phyloP scores from a whole-genome alignment of 2,113 vertebrate species.

The Perca fluviatilis region DNA sequence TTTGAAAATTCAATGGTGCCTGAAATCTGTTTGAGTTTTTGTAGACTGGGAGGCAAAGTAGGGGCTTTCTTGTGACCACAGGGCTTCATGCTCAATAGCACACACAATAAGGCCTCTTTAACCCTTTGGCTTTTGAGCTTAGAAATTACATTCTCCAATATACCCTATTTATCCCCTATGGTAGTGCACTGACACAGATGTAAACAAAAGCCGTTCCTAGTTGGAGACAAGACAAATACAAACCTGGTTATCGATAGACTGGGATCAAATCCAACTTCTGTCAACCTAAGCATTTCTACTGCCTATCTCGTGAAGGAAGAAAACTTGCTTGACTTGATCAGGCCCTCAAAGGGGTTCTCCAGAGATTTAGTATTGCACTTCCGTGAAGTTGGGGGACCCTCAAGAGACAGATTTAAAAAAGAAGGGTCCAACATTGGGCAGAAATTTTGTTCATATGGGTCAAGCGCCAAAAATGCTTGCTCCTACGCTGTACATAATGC shows the following conservation, averaged over 20 bases:
- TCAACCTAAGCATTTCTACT: background rate
- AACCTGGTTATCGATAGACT: background rate
- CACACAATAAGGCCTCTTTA: slow-evolving; percentile 42
- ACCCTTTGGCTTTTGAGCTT: slow-evolving; percentile 33
- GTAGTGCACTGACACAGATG: background rate
- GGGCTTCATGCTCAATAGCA: slow-evolving; percentile 45
- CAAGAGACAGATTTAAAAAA: background rate
- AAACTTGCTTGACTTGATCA: background rate
- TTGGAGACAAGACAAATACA: slow-evolving; percentile 8
- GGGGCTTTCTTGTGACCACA: slow-evolving; percentile 34
- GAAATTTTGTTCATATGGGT: background rate
- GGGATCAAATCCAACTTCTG: background rate
- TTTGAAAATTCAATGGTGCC: slow-evolving; percentile 49
- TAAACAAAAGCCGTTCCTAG: background rate
- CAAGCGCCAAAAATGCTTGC: background rate
- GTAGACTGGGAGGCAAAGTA: slow-evolving; percentile 24
- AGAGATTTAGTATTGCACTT: background rate
- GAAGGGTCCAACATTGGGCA: background rate
- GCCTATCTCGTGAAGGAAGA: background rate
- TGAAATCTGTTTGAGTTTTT: slow-evolving; percentile 41
- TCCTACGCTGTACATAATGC: too few relatives aligned
- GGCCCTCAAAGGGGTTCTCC: too few relatives aligned
- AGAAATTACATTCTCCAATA: slow-evolving; percentile 10
- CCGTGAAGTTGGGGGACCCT: background rate
- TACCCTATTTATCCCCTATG: slow-evolving; percentile 18